Evolutionary conservation across 2,797 vertebrate genomes (phyloP), one percentile per base, ranked within the genome.

Genomic region (Nasua narica): DNA sequence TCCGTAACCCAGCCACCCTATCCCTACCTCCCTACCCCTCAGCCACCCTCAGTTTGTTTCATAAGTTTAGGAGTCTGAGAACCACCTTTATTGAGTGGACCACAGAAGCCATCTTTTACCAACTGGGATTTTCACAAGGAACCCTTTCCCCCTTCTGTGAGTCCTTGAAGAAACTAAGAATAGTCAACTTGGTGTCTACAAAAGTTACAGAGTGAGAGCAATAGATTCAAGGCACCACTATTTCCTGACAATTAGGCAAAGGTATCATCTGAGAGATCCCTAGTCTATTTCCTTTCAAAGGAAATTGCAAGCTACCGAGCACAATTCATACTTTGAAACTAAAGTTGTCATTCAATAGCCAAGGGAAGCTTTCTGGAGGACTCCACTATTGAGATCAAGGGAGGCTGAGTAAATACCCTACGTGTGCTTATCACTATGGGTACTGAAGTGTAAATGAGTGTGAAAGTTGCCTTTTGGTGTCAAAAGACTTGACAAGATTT

Each of bases 391-490:
- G 81, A 96, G 90, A 96, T 96, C 96, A 97, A 97, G 96, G 82
- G 54, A 96, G 54, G 67, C 90, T 94, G 93, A 95, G 90, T 91
- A 98, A 98, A 98, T n/a, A 97, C 67, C 91, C 77, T 50, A 52
- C 83, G 93, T 97, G 70, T 94, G 62, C 81, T 95, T 83, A 97
- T 88, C 96, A 95, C 81, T 77, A 67, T 0, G 32, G 58, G 90
- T 78, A 77, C 94, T 89, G 85, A 96, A 88, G 94, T 97, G 87
- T 93, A 97, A 98, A 98, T 97, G 96, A 97, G 78, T 95, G 97
- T 96, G 96, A 97, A 96, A 96, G 95, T 97, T 96, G 95, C 90
- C 87, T 96, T 97, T 96, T 95, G 90, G 96, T 98, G 93, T 98
- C 95, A 97, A 96, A 97, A 97, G 84, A 97, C 87, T 82, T 94